Percentiles rank a stretch among this genome's conserved stretches.
These are phyloP conservation scores for Pseudobourletiella spinata DNA, from an alignment of 1,140 invertebrate genomes.

Conservation along the genomic window DNA sequence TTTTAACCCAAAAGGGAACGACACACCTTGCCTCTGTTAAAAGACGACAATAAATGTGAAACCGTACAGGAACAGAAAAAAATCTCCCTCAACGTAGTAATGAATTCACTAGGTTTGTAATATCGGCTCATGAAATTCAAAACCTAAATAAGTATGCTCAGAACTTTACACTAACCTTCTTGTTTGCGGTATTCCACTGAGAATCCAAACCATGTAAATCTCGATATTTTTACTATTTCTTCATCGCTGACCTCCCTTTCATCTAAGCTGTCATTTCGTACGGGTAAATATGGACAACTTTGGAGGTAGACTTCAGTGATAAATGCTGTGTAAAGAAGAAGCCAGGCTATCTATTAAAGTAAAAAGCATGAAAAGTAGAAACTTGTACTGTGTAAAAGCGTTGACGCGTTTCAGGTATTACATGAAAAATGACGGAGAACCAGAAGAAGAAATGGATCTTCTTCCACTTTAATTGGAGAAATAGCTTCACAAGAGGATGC, in stretches of 20 bases:
- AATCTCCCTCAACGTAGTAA: no score
- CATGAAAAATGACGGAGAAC: conserved; percentile 27
- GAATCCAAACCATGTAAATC: conserved; percentile 19
- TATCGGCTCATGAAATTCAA: no score
- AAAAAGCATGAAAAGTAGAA: neutral
- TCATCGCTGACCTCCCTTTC: neutral
- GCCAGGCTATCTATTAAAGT: conserved; percentile 19
- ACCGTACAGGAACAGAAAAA: no score
- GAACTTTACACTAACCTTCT: no score
- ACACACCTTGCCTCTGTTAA: no score
- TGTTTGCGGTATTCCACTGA: no score
- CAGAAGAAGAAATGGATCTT: conserved; percentile 73
- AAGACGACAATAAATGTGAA: no score
- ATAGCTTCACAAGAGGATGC: conserved; percentile 72
- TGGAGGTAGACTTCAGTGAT: conserved; percentile 18
- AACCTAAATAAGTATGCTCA: no score
- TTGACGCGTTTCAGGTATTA: neutral
- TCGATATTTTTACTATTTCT: neutral
- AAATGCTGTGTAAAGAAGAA: conserved; percentile 22
- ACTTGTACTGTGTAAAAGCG: neutral
- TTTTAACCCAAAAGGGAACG: neutral
- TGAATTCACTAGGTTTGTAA: no score
- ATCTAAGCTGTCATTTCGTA: neutral
- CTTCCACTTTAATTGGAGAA: conserved; percentile 76
- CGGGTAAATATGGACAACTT: conserved; percentile 18